phyloP scores from a whole-genome alignment of 2,113 vertebrate species.

The Brachionichthys hirsutus region DNA sequence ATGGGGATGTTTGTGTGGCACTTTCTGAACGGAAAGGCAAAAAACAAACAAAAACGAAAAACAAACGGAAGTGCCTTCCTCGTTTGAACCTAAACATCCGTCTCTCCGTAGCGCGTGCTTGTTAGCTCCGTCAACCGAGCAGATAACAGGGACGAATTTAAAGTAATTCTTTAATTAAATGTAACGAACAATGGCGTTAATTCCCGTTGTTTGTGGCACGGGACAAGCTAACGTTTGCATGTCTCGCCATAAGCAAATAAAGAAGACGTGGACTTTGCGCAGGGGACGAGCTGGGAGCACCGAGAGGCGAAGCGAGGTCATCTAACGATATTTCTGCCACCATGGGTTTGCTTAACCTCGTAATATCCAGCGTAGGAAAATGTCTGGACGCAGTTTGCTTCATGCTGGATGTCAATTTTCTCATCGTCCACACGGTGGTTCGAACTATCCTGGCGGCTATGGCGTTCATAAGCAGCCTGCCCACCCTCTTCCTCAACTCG shows the following conservation, averaged over 20 bases:
- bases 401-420: slow-evolving; percentile 88
- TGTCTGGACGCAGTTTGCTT: slow-evolving; percentile 82
- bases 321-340: background rate
- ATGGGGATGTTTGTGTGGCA: background rate
- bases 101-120: slow-evolving; percentile 21
- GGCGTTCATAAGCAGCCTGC: slow-evolving; percentile 79
- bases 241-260: background rate
- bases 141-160: background rate
- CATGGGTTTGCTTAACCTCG: slow-evolving; percentile 84
- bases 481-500: slow-evolving; percentile 70
- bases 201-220: background rate
- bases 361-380: slow-evolving; percentile 80
- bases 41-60: slow-evolving; percentile 25
- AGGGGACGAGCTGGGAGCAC: slow-evolving; percentile 6
- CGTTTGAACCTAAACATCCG: slow-evolving; percentile 74
- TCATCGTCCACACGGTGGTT: slow-evolving; percentile 85
- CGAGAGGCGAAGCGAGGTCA: background rate
- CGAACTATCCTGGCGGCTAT: slow-evolving; percentile 76
- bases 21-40: background rate
- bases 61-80: slow-evolving; percentile 38
- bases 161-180: background rate
- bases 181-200: background rate
- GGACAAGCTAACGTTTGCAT: background rate
- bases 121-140: background rate
- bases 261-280: slow-evolving; percentile 38